Evolutionary conservation across 2,113 vertebrate genomes (phyloP), one percentile per base, ranked within the genome.

Genomic region (Capreolus pygargus): DNA sequence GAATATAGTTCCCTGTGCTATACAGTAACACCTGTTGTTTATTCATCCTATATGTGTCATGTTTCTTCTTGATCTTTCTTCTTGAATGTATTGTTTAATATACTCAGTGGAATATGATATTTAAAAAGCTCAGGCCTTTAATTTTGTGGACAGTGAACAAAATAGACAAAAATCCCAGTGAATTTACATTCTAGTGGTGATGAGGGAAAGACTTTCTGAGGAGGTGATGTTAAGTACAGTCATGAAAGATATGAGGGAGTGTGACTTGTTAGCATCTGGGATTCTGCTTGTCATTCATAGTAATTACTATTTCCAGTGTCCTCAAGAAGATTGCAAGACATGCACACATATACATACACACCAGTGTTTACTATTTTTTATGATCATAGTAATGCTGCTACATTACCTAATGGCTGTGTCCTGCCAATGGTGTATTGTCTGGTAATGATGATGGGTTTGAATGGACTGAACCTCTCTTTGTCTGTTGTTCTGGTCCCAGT

Each of bases 61-160:
- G 33, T 94, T 61, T 89, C 27, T 87, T 88, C 91, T 64, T 58
- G 64, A 21, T 61, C 39, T 86, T 88, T 61, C 39, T 86, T 88
- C 91, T 64, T 58, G 64, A 95, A 21, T 86, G 55, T 67, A 50
- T 83, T 97, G 52, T 84, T 95, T 93, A 60, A 89, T 57, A 55
- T 91, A 78, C 28, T 78, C 28, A 28, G 83, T 57, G 50, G 76
- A 93, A 57, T 55, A 58, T 88, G 54, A 57, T 86, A 84, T 89
- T 89, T 83, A 54, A 92, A 58, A 97, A 94, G 60, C n/a, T 78
- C 27, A 52, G 82, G n/a, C 67, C 76, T 94, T 94, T 90, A 86
- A 36, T 94, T 89, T 96, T 90, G 79, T 36, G 58, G 86, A 88
- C n/a, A 58, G 43, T 50, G 27, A 60, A n/a, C 19, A 88, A 96